Percentiles rank a stretch among this genome's conserved stretches.
Evolutionary conservation across 2,888 invertebrate species (phyloP).

Genomic region (Spialia ferax): DNA sequence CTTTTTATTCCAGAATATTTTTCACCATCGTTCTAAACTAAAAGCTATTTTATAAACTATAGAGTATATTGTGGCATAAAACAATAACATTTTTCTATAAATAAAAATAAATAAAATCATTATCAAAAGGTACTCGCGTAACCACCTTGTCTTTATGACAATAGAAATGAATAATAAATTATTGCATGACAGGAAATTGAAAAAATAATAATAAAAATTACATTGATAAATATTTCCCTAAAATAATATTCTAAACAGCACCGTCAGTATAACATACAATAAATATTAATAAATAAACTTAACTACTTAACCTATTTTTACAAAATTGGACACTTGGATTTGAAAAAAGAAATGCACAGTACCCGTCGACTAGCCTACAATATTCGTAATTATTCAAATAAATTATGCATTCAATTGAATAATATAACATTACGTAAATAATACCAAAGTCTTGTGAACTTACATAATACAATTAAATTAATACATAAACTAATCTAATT

Average conservation of each 20-base stretch:
- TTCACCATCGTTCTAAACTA: conserved; percentile 38
- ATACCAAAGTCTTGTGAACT: conserved; percentile 6
- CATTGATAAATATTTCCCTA: conserved; percentile 23
- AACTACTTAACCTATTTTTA: conserved; percentile 62
- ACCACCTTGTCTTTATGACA: conserved; percentile 72
- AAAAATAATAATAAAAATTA: conserved; percentile 49
- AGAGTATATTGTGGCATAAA: conserved; percentile 31
- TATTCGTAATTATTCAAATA: conserved; percentile 52
- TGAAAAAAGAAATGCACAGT: conserved; percentile 77
- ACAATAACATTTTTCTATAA: conserved; percentile 39
- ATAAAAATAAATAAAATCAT: conserved; percentile 40
- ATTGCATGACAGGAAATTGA: conserved; percentile 44
- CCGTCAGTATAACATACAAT: conserved; percentile 54
- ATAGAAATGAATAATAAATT: conserved; percentile 47
- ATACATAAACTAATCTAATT: conserved; percentile 13
- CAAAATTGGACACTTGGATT: conserved; percentile 81
- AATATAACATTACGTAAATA: conserved; percentile 2
- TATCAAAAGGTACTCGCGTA: conserved; percentile 81
- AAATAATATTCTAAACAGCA: conserved; percentile 69
- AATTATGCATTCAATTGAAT: conserved; percentile 47
- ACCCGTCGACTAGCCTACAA: conserved; percentile 83
- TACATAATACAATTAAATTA: conserved; percentile 17
- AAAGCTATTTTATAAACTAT: conserved; percentile 21
- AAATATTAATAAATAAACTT: conserved; percentile 46
- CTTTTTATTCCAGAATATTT: conserved; percentile 33